These are phyloP conservation scores for Orthonevra nobilis DNA, from an alignment of 2,888 invertebrate genomes.

Conservation along the genomic window DNA sequence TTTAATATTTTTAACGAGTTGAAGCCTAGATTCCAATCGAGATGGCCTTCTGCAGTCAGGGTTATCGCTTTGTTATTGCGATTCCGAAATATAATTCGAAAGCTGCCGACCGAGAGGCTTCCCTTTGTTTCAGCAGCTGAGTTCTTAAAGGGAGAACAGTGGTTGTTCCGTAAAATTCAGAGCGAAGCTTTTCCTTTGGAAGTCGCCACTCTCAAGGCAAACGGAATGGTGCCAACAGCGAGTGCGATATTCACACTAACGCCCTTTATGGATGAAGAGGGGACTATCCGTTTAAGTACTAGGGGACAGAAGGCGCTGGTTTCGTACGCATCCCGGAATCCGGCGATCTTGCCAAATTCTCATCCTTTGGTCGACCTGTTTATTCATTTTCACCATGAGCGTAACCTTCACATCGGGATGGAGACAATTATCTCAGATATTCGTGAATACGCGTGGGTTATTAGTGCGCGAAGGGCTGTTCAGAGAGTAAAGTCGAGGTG, in stretches of 20 bases:
- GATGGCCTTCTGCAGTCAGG: constrained; percentile 4
- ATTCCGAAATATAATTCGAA: background rate
- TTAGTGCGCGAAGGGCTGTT: background rate
- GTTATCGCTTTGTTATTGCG: constrained; percentile 1
- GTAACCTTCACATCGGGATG: background rate
- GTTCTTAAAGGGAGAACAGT: background rate
- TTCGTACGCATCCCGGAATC: background rate
- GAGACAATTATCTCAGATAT: background rate
- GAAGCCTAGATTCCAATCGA: constrained; percentile 9
- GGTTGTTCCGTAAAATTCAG: constrained; percentile 6
- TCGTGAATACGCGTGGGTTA: background rate
- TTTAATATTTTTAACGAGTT: background rate
- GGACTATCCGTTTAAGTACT: background rate
- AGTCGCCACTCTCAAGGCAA: background rate
- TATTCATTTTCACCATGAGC: background rate
- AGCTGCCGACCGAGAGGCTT: background rate
- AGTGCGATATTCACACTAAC: background rate
- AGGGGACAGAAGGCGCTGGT: background rate
- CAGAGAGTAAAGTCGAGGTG: background rate
- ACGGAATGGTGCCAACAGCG: background rate
- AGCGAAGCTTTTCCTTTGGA: background rate
- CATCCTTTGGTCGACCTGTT: background rate
- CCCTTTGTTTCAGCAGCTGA: background rate
- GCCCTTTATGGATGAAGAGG: background rate
- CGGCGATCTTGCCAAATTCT: background rate